phyloP scores from a whole-genome alignment of 2,113 vertebrate species.

The Trogon surrucura region DNA sequence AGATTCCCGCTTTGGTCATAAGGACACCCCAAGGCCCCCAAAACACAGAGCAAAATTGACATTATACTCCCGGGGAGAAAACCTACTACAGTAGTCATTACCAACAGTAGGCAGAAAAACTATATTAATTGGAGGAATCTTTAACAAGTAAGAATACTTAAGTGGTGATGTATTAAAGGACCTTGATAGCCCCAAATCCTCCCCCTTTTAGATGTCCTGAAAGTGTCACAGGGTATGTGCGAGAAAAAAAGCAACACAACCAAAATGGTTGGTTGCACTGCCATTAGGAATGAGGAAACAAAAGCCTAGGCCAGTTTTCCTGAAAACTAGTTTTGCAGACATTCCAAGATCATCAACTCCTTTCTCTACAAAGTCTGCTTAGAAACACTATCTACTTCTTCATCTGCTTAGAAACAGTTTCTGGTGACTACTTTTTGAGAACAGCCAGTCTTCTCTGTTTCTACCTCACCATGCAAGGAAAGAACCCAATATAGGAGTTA shows the following conservation, averaged over 20 bases:
- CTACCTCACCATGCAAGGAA: background rate
- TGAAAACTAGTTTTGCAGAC: background rate
- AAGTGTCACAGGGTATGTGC: background rate
- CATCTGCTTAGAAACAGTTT: background rate
- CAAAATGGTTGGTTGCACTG: background rate
- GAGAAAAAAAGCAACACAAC: background rate
- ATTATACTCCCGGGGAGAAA: background rate
- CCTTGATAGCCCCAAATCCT: background rate
- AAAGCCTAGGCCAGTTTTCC: background rate
- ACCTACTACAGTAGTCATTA: background rate
- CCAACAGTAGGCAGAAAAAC: background rate
- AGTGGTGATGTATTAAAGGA: background rate
- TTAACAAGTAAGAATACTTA: background rate
- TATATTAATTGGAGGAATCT: background rate
- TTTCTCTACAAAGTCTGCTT: background rate
- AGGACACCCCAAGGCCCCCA: background rate
- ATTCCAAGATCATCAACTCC: background rate
- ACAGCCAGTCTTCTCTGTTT: background rate
- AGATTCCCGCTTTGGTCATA: background rate
- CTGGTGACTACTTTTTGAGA: background rate
- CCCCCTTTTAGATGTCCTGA: background rate
- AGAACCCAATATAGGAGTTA: accelerated
- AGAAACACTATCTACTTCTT: background rate
- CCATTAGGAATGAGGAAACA: background rate
- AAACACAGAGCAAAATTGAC: background rate